phyloP scores from a whole-genome alignment of 2,113 vertebrate species.

The Peromyscus californicus region DNA sequence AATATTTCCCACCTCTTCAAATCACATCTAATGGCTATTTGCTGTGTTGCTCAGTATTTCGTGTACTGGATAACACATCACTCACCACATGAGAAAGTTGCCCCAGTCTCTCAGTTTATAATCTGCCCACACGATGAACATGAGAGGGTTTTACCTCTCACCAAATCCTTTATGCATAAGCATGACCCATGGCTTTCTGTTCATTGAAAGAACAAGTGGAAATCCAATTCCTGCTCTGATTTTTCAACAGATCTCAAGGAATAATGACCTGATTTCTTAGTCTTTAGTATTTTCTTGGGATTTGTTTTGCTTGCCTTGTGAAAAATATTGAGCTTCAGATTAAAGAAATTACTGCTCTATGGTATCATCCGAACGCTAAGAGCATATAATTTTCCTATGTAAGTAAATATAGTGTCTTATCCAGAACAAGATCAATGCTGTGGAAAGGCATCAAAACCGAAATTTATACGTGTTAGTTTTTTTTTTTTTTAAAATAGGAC shows the following conservation, averaged over 20 bases:
- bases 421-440: neutral
- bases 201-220: neutral
- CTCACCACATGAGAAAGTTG: slow-evolving; percentile 19
- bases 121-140: neutral
- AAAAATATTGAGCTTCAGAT: slow-evolving; percentile 61
- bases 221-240: neutral
- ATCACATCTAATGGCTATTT: neutral
- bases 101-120: neutral
- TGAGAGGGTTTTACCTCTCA: slow-evolving; percentile 39
- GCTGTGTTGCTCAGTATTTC: neutral
- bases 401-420: neutral
- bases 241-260: neutral
- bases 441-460: neutral
- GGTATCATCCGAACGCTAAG: slow-evolving; percentile 27
- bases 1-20: neutral
- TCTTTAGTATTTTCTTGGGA: slow-evolving; percentile 39
- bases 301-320: slow-evolving; percentile 39
- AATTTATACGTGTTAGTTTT: slow-evolving; percentile 5
- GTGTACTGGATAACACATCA: neutral
- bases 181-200: neutral
- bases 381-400: neutral
- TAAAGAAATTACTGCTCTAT: neutral
- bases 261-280: neutral
- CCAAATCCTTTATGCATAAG: neutral
- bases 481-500: neutral